Conservation (phyloP, 2,888 invertebrate species). For the Acronicta psi region DNA sequence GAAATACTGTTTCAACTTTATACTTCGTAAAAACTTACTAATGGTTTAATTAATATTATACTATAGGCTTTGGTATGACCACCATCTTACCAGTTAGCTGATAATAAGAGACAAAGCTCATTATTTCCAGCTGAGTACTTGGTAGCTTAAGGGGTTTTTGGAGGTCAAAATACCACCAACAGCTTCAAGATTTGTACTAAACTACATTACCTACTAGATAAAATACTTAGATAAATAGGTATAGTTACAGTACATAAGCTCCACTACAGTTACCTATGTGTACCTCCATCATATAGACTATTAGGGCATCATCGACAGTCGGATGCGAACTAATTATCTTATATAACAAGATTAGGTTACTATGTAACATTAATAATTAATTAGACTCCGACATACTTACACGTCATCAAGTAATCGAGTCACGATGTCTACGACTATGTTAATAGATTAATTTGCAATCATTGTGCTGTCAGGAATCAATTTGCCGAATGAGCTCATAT, state of each 20-base stretch:
- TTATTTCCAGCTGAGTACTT: no score
- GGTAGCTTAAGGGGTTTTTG: no score
- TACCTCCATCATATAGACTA: constrained; percentile 6
- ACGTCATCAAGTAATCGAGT: constrained; percentile 49
- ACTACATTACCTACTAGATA: no score
- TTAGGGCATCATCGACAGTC: constrained; percentile 39
- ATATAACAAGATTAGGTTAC: constrained; percentile 52
- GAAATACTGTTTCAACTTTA: no score
- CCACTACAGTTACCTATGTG: neutral
- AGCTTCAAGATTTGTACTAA: no score
- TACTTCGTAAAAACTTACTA: no score
- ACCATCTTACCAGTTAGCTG: no score
- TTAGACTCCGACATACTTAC: constrained; percentile 47
- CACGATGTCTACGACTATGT: constrained; percentile 47
- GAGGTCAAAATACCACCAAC: no score
- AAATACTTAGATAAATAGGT: no score
- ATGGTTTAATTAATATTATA: no score
- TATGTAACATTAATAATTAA: constrained; percentile 52
- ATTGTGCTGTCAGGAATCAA: constrained; percentile 47
- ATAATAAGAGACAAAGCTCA: no score
- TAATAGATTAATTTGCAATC: constrained; percentile 55
- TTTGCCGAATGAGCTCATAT: constrained; percentile 47
- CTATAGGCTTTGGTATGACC: no score
- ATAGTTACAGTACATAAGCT: neutral
- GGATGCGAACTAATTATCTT: constrained; percentile 41